These are phyloP conservation scores for Danaus plexippus DNA, from an alignment of 1,140 invertebrate genomes.

Conservation along the genomic window DNA sequence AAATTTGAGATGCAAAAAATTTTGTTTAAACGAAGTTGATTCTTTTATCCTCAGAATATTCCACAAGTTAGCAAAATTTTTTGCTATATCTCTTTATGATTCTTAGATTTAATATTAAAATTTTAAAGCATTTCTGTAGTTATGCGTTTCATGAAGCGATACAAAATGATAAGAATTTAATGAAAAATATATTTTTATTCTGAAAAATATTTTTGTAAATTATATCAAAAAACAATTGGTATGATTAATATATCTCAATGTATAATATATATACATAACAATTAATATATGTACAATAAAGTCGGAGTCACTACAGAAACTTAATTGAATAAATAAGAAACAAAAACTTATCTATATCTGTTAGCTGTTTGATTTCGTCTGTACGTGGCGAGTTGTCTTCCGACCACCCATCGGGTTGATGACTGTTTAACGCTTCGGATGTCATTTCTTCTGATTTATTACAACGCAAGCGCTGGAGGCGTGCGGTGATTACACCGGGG, in stretches of 20 bases:
- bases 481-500: slow-evolving; percentile 24
- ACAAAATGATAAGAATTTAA: too few relatives aligned
- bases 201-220: too few relatives aligned
- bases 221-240: too few relatives aligned
- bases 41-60: slow-evolving; percentile 29
- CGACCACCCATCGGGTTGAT: slow-evolving; percentile 59
- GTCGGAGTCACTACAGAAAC: too few relatives aligned
- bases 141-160: too few relatives aligned
- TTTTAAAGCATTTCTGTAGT: too few relatives aligned
- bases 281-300: slow-evolving; percentile 7
- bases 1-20: slow-evolving; percentile 31
- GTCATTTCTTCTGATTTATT: slow-evolving; percentile 69
- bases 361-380: slow-evolving; percentile 42
- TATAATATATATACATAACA: too few relatives aligned
- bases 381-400: slow-evolving; percentile 45
- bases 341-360: slow-evolving; percentile 32
- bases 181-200: too few relatives aligned
- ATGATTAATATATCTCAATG: too few relatives aligned
- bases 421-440: slow-evolving; percentile 59
- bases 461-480: slow-evolving; percentile 45
- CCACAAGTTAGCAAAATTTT: slow-evolving; percentile 5
- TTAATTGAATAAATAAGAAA: too few relatives aligned
- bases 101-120: too few relatives aligned
- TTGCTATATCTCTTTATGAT: too few relatives aligned
- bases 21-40: slow-evolving; percentile 28